Percentiles rank a stretch among this genome's conserved stretches.
phyloP scores from a whole-genome alignment of 2,113 vertebrate species.

The Oplegnathus fasciatus region DNA sequence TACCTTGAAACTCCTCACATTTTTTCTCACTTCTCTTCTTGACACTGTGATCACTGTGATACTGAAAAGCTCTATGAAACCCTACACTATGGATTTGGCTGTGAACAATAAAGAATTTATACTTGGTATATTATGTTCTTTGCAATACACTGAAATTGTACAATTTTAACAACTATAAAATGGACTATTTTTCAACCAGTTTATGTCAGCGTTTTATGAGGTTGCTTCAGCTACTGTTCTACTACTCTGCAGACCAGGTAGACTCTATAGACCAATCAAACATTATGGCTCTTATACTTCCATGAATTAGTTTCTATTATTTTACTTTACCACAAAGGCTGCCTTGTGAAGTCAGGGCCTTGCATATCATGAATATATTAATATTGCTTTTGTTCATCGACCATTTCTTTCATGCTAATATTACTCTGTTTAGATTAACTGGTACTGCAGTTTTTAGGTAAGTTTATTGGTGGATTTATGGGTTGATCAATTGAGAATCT shows the following conservation, averaged over 20 bases:
- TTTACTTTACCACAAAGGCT: neutral
- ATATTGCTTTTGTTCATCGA: neutral
- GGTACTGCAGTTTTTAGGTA: neutral
- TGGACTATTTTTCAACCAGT: neutral
- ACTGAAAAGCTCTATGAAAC: neutral
- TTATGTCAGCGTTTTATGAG: neutral
- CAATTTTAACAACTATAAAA: neutral
- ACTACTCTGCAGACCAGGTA: neutral
- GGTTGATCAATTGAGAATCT: no score
- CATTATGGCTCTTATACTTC: neutral
- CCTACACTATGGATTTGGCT: neutral
- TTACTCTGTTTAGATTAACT: neutral
- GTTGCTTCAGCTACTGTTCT: neutral
- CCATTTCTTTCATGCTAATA: neutral
- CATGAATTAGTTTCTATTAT: neutral
- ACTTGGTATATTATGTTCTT: neutral
- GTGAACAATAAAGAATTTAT: slow-evolving; percentile 4
- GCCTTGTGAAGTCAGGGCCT: neutral
- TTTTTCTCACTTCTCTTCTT: slow-evolving; percentile 1
- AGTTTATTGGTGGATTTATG: neutral
- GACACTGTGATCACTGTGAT: neutral
- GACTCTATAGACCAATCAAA: neutral
- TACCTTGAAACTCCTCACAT: neutral
- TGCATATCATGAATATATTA: neutral
- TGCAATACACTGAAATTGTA: neutral